Conservation (phyloP, 2,113 vertebrate species). For the Phylloscopus whistleri region DNA sequence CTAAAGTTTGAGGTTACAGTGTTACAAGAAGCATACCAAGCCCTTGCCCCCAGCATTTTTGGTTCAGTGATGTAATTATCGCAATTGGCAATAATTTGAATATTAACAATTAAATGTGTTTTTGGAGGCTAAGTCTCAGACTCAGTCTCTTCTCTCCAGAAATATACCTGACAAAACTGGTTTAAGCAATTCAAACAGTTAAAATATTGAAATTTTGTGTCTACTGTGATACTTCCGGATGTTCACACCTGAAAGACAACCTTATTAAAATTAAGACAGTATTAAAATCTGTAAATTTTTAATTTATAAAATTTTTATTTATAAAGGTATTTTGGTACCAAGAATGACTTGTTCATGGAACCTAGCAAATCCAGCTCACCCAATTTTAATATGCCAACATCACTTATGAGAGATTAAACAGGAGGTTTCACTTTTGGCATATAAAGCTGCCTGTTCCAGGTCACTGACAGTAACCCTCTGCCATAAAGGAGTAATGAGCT, state of each 20-base stretch:
- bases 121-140: background rate
- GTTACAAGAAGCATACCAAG: background rate
- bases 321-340: background rate
- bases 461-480: background rate
- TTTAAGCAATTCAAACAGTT: background rate
- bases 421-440: background rate
- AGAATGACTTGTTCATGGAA: background rate
- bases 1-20: background rate
- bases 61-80: background rate
- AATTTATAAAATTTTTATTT: background rate
- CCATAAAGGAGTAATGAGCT: slow-evolving; percentile 34
- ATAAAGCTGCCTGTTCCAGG: background rate
- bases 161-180: background rate
- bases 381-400: background rate
- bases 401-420: background rate
- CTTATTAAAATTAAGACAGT: background rate
- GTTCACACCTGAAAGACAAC: background rate
- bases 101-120: background rate
- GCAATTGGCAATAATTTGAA: background rate
- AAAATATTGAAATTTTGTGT: background rate
- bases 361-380: background rate
- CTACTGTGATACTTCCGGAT: background rate
- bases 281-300: background rate
- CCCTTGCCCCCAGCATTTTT: background rate
- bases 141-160: background rate